Conservation (phyloP, 1,140 invertebrate species). For the Aphelinus certus region DNA sequence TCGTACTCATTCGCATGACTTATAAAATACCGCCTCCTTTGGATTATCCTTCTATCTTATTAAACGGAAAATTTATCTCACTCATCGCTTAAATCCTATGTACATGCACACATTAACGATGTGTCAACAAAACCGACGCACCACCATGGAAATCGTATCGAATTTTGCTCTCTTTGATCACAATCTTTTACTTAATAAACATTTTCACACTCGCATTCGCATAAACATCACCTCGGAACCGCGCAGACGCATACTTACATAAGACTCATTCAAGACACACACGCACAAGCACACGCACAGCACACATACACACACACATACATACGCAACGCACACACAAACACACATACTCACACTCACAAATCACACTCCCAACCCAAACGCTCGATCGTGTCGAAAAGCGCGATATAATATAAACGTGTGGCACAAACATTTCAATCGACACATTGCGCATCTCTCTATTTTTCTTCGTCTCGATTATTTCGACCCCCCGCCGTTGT, state of each 20-base stretch:
- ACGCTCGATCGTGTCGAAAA: slow-evolving; percentile 12
- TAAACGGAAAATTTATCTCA: slow-evolving; percentile 21
- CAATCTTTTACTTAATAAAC: not conserved
- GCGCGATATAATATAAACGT: slow-evolving; percentile 16
- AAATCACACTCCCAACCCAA: slow-evolving; percentile 12
- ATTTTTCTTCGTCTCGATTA: not conserved
- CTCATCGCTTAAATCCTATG: slow-evolving; percentile 10
- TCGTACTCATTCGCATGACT: not conserved
- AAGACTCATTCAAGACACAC: not conserved
- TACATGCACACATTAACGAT: slow-evolving; percentile 19
- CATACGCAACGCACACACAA: no score
- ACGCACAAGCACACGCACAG: not conserved
- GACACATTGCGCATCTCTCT: not conserved
- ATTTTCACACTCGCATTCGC: not conserved
- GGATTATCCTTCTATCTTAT: not conserved
- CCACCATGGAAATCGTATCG: not conserved
- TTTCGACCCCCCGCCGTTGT: not conserved
- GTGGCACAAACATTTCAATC: slow-evolving; percentile 28
- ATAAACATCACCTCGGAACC: not conserved
- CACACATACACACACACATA: no score
- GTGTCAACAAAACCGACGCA: slow-evolving; percentile 17
- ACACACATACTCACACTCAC: not conserved
- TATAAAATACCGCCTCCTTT: slow-evolving; percentile 19
- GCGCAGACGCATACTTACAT: not conserved
- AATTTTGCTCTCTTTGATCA: not conserved